Conservation (phyloP, 2,797 vertebrate species). For the Rachycentron canadum region DNA sequence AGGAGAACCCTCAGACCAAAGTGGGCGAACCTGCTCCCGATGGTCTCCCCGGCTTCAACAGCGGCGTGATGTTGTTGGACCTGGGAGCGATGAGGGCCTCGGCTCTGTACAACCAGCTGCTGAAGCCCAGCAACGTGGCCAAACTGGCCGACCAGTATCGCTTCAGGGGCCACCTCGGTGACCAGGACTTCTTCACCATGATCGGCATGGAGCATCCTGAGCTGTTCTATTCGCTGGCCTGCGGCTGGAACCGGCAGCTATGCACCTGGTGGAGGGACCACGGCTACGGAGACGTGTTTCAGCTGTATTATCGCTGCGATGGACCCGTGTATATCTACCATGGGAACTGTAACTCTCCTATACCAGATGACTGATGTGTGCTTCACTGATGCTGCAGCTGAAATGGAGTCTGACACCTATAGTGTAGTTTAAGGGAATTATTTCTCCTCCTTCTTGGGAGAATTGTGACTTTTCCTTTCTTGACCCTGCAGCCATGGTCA, state of each 20-base stretch:
- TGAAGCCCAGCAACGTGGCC: conserved; percentile 88
- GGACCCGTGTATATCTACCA: conserved; percentile 93
- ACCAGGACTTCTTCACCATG: conserved; percentile 99
- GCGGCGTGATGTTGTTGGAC: conserved; percentile 94
- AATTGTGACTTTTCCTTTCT: conserved; percentile 7
- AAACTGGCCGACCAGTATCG: conserved; percentile 92
- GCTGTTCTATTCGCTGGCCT: conserved; percentile 91
- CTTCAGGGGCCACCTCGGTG: conserved; percentile 96
- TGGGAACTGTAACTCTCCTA: conserved; percentile 95
- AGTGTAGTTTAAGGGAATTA: conserved; percentile 1
- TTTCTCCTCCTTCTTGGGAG: conserved; percentile 10
- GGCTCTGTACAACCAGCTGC: conserved; percentile 89
- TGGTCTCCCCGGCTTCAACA: conserved; percentile 97
- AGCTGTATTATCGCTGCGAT: conserved; percentile 91
- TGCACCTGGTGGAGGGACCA: conserved; percentile 99
- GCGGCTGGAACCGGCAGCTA: conserved; percentile 97
- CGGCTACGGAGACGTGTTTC: conserved; percentile 93
- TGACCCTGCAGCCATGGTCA: conserved; percentile 8
- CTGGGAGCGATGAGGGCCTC: conserved; percentile 93
- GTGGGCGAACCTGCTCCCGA: conserved; percentile 93
- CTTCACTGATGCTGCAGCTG: not conserved
- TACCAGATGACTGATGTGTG: conserved; percentile 89
- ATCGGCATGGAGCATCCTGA: conserved; percentile 96
- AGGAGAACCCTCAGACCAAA: conserved; percentile 90
- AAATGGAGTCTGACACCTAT: not conserved